Conservation (phyloP, 2,113 vertebrate species). For the Podarcis raffonei region DNA sequence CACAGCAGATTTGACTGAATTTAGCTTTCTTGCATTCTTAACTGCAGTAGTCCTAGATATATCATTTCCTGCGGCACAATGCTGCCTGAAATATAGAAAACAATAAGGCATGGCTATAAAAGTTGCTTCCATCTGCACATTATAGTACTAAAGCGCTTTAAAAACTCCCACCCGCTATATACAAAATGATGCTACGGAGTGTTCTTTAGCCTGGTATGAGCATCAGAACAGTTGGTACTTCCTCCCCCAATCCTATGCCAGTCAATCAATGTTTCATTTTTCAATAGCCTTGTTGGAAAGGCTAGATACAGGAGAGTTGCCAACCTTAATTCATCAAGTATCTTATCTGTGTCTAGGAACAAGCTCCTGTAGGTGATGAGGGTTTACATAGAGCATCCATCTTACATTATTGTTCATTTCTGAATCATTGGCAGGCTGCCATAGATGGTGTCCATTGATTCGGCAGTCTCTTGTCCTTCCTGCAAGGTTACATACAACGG, state of each 20-base stretch:
- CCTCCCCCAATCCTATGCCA: neutral
- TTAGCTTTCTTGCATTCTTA: neutral
- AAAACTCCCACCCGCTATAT: slow-evolving; percentile 9
- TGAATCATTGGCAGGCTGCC: slow-evolving; percentile 27
- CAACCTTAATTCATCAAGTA: slow-evolving; percentile 1
- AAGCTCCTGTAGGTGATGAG: slow-evolving; percentile 14
- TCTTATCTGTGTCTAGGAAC: slow-evolving; percentile 38
- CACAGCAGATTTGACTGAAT: neutral
- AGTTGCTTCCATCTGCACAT: neutral
- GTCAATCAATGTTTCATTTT: slow-evolving; percentile 35
- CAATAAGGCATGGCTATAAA: slow-evolving; percentile 31
- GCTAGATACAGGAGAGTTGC: slow-evolving; percentile 34
- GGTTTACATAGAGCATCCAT: slow-evolving; percentile 37
- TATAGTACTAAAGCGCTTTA: slow-evolving; percentile 12
- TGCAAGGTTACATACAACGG: neutral
- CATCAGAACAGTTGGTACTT: neutral
- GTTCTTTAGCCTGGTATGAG: slow-evolving; percentile 11
- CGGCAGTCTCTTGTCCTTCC: slow-evolving; percentile 25
- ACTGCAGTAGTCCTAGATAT: neutral
- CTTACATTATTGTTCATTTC: slow-evolving; percentile 27
- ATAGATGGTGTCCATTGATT: neutral
- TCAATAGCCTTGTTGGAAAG: slow-evolving; percentile 41
- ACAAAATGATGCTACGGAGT: slow-evolving; percentile 21
- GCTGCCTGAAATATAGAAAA: slow-evolving; percentile 17
- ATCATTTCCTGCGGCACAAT: neutral